Evolutionary conservation across 2,113 vertebrate genomes (phyloP).

Genomic region (Brachyistius frenatus): DNA sequence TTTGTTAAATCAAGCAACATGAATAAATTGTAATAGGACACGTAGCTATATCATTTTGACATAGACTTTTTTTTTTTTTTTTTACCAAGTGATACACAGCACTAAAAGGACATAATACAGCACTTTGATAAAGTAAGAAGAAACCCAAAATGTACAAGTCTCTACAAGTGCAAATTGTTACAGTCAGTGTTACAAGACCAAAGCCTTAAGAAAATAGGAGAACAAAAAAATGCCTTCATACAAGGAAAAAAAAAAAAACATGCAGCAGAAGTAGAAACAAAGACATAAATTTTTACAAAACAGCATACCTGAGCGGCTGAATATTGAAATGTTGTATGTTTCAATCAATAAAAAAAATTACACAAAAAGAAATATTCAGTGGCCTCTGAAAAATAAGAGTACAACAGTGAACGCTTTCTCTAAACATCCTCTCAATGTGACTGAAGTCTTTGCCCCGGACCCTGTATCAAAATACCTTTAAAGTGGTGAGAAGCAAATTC

Average conservation of each 20-base stretch:
- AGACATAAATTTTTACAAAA: slow-evolving; percentile 7
- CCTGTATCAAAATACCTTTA: neutral
- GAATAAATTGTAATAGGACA: neutral
- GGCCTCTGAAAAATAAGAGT: neutral
- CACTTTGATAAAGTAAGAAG: slow-evolving; percentile 16
- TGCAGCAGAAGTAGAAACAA: neutral
- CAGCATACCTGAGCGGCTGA: neutral
- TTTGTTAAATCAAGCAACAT: neutral
- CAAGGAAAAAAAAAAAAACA: slow-evolving; percentile 19
- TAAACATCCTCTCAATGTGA: neutral
- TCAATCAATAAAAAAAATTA: neutral
- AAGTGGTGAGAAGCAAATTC: neutral
- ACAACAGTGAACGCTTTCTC: neutral
- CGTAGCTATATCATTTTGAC: neutral
- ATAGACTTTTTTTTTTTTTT: neutral
- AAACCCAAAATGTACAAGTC: slow-evolving; percentile 18
- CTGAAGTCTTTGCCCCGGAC: neutral
- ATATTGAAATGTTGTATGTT: neutral
- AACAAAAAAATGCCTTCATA: slow-evolving; percentile 12
- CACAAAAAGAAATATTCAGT: neutral
- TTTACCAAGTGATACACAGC: neutral
- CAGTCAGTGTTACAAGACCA: slow-evolving; percentile 9
- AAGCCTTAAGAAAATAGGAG: slow-evolving; percentile 5
- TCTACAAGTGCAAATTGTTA: slow-evolving; percentile 55
- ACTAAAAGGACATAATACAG: slow-evolving; percentile 7